Evolutionary conservation across 2,888 invertebrate species (phyloP), one percentile per base, ranked within the genome.

Genomic region (Strigamia transsilvanica): DNA sequence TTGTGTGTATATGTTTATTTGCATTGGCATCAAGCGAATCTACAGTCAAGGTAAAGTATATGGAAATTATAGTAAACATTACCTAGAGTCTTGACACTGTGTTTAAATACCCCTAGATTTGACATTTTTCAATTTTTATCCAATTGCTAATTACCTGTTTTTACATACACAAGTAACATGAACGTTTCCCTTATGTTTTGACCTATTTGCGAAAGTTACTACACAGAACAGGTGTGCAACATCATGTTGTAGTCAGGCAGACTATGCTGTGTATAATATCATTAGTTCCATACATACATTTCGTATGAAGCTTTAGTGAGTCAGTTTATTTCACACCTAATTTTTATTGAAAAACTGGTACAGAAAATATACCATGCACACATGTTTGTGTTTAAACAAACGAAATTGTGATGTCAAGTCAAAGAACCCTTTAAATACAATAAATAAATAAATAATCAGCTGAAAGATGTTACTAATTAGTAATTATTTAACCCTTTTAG

Each of bases 201-300:
- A 73, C 3, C 18, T 56, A 56, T 32, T 73, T 73, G 73, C 73
- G 5, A 9, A n/a, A 56, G 18, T 18, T 56, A 56, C 21, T 56
- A 18, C 12, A 73, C 73, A 15, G 73, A 27, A 27, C 73, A 73
- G 73, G 73, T 73, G 73, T n/a, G 32, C 12, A 73, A 32, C 73
- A 73, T 27, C 13, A 32, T 32, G 6, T 27, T 32, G 73, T 13
- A 73, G 18, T 73, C 12, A 15, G 23, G 23, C 10, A 73, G 12
- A 32, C 10, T 27, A 73, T 73, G 4, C 32, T 15, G 32, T 56
- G 0, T n/a, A 56, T n/a, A 56, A 56, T 56, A n/a, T n/a, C 56
- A 56, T 73, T 73, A 73, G 73, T 32, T 73, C 6, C 27, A 73
- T 73, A 10, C 27, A 73, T 73, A 10, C 27, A 27, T 27, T 27